Evolutionary conservation across 2,113 vertebrate species (phyloP).

Genomic region (Phainopepla nitens): DNA sequence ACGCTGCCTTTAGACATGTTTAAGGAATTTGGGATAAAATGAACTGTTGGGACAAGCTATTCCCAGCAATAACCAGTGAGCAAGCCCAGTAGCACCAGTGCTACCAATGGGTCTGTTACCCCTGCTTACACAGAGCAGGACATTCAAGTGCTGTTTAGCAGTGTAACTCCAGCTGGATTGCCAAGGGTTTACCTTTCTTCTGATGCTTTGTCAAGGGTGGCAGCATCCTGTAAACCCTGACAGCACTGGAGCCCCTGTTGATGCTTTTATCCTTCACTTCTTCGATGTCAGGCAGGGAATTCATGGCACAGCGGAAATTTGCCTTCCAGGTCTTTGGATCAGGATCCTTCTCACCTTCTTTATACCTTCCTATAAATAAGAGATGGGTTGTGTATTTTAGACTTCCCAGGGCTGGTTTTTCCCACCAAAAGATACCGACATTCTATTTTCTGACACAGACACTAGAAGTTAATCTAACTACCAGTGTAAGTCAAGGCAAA

Average conservation of each 20-base stretch:
- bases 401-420: background rate
- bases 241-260: slow-evolving; percentile 89
- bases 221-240: slow-evolving; percentile 92
- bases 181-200: slow-evolving; percentile 70
- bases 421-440: background rate
- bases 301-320: slow-evolving; percentile 98
- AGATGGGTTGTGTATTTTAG: background rate
- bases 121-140: accelerated
- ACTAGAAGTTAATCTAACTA: background rate
- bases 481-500: background rate
- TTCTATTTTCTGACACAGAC: background rate
- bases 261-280: slow-evolving; percentile 91
- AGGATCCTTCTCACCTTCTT: slow-evolving; percentile 74
- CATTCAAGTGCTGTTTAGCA: background rate
- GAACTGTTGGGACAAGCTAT: background rate
- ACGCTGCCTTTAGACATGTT: background rate
- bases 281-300: slow-evolving; percentile 92
- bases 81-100: background rate
- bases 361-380: slow-evolving; percentile 81
- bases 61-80: background rate
- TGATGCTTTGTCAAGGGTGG: slow-evolving; percentile 74
- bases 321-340: slow-evolving; percentile 99
- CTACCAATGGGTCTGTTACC: background rate
- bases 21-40: background rate
- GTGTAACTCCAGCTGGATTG: background rate